A percentile compares a stretch with the other conserved stretches of the same genome.
Conservation (phyloP, 2,797 vertebrate genomes). For the Chelonia mydas region DNA sequence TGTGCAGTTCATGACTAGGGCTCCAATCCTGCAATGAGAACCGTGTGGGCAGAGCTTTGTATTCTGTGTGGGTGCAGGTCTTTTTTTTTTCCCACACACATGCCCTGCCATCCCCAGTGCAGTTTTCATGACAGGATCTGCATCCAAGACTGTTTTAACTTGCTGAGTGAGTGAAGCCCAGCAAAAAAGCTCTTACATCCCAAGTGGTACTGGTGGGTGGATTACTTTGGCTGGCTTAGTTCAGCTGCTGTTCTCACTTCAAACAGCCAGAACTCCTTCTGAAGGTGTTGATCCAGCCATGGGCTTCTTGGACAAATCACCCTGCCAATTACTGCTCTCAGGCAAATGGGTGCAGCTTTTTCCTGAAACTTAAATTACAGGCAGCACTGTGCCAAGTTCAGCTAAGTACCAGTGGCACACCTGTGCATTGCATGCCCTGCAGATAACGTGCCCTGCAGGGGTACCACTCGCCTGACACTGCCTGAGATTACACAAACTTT, state of each 20-base stretch:
- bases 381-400: too few species aligned
- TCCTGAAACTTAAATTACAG: background rate
- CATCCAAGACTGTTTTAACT: background rate
- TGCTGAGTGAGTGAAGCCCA: background rate
- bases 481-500: slow-evolving; percentile 17
- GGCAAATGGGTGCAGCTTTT: fast-evolving
- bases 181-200: background rate
- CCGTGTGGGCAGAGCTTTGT: background rate
- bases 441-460: background rate
- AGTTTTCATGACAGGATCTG: background rate
- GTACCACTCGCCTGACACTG: background rate
- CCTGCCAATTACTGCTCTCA: fast-evolving
- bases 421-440: fast-evolving
- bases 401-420: background rate
- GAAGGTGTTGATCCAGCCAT: fast-evolving
- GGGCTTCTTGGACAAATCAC: fast-evolving
- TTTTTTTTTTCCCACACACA: fast-evolving
- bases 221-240: background rate
- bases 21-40: background rate
- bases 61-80: background rate
- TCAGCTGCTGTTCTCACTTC: background rate
- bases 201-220: background rate
- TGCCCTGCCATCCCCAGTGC: background rate
- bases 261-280: background rate
- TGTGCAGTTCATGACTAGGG: background rate